Percentiles rank a stretch among this genome's conserved stretches.
Conservation (phyloP, 2,797 vertebrate genomes). For the Falco naumanni region DNA sequence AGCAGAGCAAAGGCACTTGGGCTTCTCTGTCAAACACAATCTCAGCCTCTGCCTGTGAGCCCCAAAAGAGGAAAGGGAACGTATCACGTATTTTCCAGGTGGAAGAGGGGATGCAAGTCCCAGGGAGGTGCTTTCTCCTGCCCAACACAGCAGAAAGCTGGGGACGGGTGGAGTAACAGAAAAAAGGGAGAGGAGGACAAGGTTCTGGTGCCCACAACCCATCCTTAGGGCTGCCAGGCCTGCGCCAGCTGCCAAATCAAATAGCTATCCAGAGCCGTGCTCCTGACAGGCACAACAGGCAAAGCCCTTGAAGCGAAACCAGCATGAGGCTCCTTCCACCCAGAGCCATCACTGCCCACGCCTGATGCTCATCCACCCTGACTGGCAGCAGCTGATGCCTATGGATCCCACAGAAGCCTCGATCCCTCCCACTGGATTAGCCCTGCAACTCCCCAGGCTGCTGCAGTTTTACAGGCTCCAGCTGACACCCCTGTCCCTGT, state of each 20-base stretch:
- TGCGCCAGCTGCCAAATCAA: slow-evolving; percentile 43
- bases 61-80: neutral
- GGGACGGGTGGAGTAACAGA: neutral
- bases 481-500: neutral
- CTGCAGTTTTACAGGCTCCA: neutral
- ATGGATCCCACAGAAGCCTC: neutral
- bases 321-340: neutral
- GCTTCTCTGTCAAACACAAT: neutral
- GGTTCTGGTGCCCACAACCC: neutral
- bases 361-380: neutral
- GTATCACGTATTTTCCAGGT: neutral
- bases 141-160: neutral
- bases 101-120: neutral
- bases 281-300: slow-evolving; percentile 14
- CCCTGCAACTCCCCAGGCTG: neutral
- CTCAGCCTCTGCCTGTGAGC: neutral
- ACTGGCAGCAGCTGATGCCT: slow-evolving; percentile 62
- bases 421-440: neutral
- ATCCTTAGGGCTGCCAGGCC: neutral
- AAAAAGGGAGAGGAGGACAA: neutral
- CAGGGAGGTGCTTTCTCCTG: neutral
- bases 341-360: neutral
- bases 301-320: neutral
- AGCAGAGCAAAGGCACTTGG: neutral
- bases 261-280: neutral